Conservation (phyloP, 2,113 vertebrate species). For the Beaufortia kweichowensis region DNA sequence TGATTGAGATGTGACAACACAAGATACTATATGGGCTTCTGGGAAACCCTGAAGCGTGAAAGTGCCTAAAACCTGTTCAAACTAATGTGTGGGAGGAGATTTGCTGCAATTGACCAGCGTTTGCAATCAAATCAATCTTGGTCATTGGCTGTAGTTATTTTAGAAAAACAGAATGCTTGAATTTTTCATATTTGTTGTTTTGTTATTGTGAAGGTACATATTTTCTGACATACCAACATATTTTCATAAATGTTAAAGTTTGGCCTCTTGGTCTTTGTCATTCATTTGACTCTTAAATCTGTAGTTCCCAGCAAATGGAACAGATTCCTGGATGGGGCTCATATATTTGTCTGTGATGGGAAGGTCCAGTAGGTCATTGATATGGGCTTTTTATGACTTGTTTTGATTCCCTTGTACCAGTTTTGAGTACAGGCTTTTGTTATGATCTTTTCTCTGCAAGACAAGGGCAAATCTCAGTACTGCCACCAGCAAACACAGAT, state of each 20-base stretch:
- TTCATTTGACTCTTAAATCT: conserved; percentile 3
- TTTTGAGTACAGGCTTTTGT: not conserved
- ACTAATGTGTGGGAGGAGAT: not conserved
- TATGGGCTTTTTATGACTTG: not conserved
- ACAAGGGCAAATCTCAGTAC: conserved; percentile 18
- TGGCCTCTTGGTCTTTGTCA: not conserved
- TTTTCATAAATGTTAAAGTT: not conserved
- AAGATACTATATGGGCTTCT: not conserved
- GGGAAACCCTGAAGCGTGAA: not conserved
- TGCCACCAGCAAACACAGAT: conserved; percentile 8
- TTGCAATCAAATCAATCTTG: not conserved
- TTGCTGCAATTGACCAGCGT: not conserved
- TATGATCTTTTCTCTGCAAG: not conserved
- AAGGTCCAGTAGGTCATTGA: not conserved
- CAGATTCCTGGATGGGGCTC: not conserved
- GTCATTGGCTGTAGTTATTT: too few species aligned
- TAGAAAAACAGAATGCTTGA: too few species aligned
- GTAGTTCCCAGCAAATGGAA: not conserved
- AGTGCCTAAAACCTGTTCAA: not conserved
- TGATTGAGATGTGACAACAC: conserved; percentile 62
- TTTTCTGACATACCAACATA: not conserved
- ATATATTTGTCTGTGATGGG: not conserved
- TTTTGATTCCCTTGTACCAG: not conserved
- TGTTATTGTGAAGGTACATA: not conserved
- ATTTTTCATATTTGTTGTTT: too few species aligned